Evolutionary conservation across 2,888 invertebrate genomes (phyloP), one percentile per base, ranked within the genome.

Genomic region (Lepas anatifera): DNA sequence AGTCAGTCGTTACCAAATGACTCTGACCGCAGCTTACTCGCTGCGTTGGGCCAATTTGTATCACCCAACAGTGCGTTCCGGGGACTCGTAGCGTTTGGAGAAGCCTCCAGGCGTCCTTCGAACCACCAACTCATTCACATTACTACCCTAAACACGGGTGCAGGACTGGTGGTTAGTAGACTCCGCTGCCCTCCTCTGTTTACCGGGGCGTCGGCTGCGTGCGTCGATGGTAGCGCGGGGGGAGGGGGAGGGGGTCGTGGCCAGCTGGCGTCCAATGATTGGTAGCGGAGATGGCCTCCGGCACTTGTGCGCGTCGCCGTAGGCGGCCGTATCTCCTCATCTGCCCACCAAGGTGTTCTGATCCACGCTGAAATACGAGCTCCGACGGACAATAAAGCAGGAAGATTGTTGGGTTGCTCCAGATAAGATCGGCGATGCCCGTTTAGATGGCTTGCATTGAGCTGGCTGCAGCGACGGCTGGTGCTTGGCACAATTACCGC

Each of bases 261-360:
- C 18, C 18, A 43, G 18, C 43, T 6, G 18, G 43, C 3, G 16
- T 18, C 43, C 16, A 3, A 13, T 43, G 43, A 43, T 43, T 43
- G 43, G 43, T 18, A 18, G 43, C 16, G 1, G 27, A 27, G 8
- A 27, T 27, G 52, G 52, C 52, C n/a, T 27, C 25, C 52, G 29
- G 27, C 52, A 3, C 27, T 29, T 27, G 52, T 29, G 52, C 52
- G 29, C 11, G 22, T 35, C 35, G 16, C 58, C 35, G 22, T n/a
- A n/a, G n/a, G n/a, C n/a, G 29, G 16, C 1, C 22, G 32, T 58
- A 58, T 58, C 58, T 4, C 22, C 8, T 7, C 32, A 58, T 58
- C 58, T 58, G 22, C n/a, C n/a, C 58, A 32, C 58, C 58, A 58
- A 58, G 58, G 58, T 58, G 58, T 58, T 58, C 58, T 35, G 22